phyloP scores from a whole-genome alignment of 2,888 invertebrate species.

The Ochropleura leucogaster region DNA sequence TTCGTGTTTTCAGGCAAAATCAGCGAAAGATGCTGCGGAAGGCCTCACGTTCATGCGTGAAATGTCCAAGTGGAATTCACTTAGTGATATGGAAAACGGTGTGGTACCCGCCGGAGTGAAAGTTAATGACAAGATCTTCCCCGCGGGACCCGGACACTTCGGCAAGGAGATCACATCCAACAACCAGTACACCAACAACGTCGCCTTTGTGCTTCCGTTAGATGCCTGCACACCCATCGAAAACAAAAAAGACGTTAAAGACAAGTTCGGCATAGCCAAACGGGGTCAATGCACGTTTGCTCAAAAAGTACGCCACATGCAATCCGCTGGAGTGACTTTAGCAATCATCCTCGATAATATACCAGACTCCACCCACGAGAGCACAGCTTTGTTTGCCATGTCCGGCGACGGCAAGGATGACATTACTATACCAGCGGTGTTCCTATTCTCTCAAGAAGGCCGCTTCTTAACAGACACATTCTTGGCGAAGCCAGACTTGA shows the following conservation, averaged over 20 bases:
- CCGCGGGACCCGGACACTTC: constrained; percentile 98
- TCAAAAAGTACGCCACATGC: constrained; percentile 96
- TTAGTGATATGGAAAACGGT: constrained; percentile 91
- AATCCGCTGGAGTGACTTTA: constrained; percentile 95
- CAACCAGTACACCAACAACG: constrained; percentile 92
- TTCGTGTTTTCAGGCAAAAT: constrained; percentile 92
- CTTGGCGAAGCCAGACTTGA: constrained; percentile 88
- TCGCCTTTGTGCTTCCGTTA: constrained; percentile 93
- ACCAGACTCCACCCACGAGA: constrained; percentile 93
- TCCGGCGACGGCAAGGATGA: constrained; percentile 97
- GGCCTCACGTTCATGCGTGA: constrained; percentile 99
- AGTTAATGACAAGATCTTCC: constrained; percentile 74
- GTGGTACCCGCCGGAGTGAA: constrained; percentile 81
- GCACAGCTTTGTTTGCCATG: constrained; percentile 98
- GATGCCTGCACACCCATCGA: constrained; percentile 91
- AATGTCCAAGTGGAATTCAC: constrained; percentile 97
- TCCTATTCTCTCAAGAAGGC: constrained; percentile 95
- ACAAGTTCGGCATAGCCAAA: constrained; percentile 95
- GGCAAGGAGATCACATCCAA: constrained; percentile 93
- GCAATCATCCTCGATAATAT: constrained; percentile 97
- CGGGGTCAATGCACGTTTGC: constrained; percentile 99
- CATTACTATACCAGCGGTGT: constrained; percentile 97
- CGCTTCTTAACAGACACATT: constrained; percentile 92
- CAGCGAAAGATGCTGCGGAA: constrained; percentile 96
- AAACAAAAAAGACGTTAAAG: constrained; percentile 91